Evolutionary conservation across 2,888 invertebrate species (phyloP).

Genomic region (Silvanus unidentatus): DNA sequence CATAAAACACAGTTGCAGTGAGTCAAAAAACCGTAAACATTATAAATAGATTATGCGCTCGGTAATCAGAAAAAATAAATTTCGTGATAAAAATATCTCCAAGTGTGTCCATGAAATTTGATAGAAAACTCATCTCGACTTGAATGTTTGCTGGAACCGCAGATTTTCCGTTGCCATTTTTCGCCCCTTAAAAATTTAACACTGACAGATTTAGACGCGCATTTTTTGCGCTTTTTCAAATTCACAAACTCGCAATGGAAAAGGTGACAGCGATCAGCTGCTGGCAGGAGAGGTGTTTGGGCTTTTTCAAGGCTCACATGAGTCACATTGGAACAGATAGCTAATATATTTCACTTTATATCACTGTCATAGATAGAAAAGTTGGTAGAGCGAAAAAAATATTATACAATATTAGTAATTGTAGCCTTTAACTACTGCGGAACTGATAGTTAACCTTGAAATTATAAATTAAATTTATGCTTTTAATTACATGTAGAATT

Average conservation of each 20-base stretch:
- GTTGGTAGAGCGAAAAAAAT: too few relatives aligned
- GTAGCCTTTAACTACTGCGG: constrained; percentile 21
- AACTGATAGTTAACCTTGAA: constrained; percentile 19
- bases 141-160: too few relatives aligned
- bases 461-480: too few relatives aligned
- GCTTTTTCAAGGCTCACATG: constrained; percentile 34
- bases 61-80: too few relatives aligned
- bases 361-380: too few relatives aligned
- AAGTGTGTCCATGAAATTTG: too few relatives aligned
- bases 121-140: too few relatives aligned
- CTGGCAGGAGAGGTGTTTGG: constrained; percentile 27
- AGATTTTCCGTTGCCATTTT: constrained; percentile 19
- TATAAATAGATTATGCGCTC: background rate
- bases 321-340: constrained; percentile 15
- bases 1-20: background rate
- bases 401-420: constrained; percentile 13
- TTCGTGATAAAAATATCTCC: too few relatives aligned
- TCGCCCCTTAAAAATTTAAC: constrained; percentile 27
- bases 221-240: too few relatives aligned
- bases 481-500: too few relatives aligned
- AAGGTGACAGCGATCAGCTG: constrained; percentile 18
- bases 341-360: too few relatives aligned
- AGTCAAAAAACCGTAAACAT: background rate
- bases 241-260: too few relatives aligned
- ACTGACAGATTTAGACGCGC: constrained; percentile 9